Base-by-base conservation (phyloP, 2,888 invertebrate genomes). In the Rotaria socialis region DNA sequence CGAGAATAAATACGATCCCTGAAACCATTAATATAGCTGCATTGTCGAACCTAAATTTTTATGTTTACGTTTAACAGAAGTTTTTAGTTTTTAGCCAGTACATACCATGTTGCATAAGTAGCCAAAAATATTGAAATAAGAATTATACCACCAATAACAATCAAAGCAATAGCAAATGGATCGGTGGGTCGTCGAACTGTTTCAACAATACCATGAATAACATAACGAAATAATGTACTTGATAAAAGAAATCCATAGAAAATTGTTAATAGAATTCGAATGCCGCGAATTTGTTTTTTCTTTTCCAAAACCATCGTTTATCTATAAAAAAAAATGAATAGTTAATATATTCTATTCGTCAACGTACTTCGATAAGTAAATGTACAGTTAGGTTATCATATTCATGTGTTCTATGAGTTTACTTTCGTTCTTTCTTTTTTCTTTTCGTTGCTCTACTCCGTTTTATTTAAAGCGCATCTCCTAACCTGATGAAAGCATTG, bases 241-340 rank as follows among this genome's bases (percentile, higher is more conserved):
- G 80, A 80, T 80, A 80, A 35, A 10, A 80, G 47, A 47, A 80
- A 80, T 24, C 80, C 80, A 47, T 80, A 80, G 47, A 80, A 80
- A 47, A 80, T 47, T 3, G 80, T 80, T 47, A 80, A 47, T 47
- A 80, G 24, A 19, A 80, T 47, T 47, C 80, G 47, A 41, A 80
- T 47, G 14, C 43, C 80, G 10, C 24, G 24, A 47, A 80, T 80
- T 80, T 47, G 80, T 80, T 47, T 43, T n/a, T 80, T 80, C n/a
- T 80, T 80, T 47, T 47, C 47, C 0, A 80, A 10, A 47, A 47
- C n/a, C 47, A 80, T 80, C 16, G 8, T 67, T 67, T 67, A 67
- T 67, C 67, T 67, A 41, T 0, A 67, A 67, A 8, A 50, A 50
- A 50, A 67, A 35, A 16, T 27, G 16, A 35, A 35, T 67, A 35